phyloP scores from a whole-genome alignment of 2,113 vertebrate genomes.

The Andinoacara biseriatus region DNA sequence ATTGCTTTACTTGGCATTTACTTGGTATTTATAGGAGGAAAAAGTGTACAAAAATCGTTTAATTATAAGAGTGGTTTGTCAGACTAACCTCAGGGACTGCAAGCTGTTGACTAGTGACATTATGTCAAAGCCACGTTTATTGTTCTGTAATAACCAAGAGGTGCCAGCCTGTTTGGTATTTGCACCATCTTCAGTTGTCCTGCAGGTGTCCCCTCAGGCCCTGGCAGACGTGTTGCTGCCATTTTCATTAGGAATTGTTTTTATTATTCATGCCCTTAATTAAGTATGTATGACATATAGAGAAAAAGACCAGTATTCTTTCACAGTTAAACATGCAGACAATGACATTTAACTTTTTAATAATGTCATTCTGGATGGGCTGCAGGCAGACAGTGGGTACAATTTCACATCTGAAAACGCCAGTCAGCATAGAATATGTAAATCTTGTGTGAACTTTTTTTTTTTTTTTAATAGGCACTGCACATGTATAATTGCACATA shows the following conservation, averaged over 20 bases:
- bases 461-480: rapidly evolving
- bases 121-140: neutral
- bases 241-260: neutral
- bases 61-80: neutral
- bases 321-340: neutral
- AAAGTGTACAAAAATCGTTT: neutral
- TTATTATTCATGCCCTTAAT: neutral
- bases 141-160: neutral
- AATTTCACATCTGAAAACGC: neutral
- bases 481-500: neutral
- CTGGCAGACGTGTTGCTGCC: neutral
- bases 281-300: neutral
- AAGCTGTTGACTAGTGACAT: neutral
- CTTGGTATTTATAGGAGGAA: neutral
- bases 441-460: neutral
- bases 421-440: neutral
- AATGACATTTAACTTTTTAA: conserved; percentile 4
- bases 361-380: neutral
- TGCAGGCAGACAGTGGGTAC: neutral
- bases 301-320: neutral
- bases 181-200: neutral
- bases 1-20: neutral
- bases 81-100: neutral
- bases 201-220: conserved; percentile 24
- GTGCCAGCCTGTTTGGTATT: neutral